These are phyloP conservation scores for Paradoxurus hermaphroditus DNA, from an alignment of 2,113 vertebrate genomes.

Conservation along the genomic window DNA sequence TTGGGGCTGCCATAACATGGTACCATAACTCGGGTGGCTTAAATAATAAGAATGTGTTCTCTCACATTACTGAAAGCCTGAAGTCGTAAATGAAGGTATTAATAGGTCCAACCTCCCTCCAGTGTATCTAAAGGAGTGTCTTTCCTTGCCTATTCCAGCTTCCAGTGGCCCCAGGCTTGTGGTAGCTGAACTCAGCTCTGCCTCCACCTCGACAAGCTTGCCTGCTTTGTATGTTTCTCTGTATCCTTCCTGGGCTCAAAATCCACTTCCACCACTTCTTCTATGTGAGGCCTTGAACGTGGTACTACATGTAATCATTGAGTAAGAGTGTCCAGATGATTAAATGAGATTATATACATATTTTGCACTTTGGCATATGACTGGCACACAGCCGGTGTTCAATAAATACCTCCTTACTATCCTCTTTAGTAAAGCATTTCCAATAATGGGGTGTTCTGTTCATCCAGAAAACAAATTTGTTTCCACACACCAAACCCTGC, in stretches of 20 bases:
- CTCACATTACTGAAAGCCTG: not conserved
- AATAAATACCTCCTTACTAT: not conserved
- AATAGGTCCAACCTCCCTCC: not conserved
- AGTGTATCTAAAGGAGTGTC: not conserved
- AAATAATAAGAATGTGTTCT: not conserved
- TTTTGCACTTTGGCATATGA: not conserved
- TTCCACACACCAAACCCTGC: not conserved
- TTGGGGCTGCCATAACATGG: not conserved
- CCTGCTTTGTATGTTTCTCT: not conserved
- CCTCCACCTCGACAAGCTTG: not conserved
- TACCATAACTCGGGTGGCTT: not conserved
- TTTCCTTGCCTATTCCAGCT: not conserved
- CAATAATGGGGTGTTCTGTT: not conserved
- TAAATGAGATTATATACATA: not conserved
- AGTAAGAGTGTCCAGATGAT: not conserved
- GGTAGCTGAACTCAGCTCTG: not conserved
- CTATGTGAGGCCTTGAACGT: not conserved
- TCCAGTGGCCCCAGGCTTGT: not conserved
- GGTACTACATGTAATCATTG: not conserved
- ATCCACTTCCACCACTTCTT: not conserved
- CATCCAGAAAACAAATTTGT: not conserved
- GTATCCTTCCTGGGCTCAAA: not conserved
- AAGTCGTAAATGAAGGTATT: not conserved
- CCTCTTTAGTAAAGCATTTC: not conserved
- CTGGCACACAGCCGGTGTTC: not conserved